Conservation (phyloP, 2,888 invertebrate species). For the Mermis nigrescens region DNA sequence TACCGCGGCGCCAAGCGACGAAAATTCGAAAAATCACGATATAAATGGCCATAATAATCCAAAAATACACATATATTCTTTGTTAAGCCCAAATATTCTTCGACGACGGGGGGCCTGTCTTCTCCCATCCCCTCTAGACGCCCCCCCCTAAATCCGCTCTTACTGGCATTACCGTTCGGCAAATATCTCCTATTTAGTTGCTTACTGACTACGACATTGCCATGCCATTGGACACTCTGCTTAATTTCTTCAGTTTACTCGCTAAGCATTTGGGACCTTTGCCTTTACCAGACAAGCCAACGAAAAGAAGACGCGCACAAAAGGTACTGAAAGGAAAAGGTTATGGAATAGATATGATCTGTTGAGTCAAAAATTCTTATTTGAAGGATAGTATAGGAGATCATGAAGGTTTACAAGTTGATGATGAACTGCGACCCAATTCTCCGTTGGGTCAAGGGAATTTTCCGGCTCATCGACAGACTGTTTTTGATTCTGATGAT, state of each 20-base stretch:
- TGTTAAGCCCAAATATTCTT: too few species aligned
- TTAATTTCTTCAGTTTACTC: constrained; percentile 30
- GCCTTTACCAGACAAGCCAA: neutral
- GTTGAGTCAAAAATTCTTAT: too few species aligned
- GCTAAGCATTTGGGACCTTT: constrained; percentile 19
- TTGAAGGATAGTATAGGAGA: constrained; percentile 17
- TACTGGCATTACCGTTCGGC: too few species aligned
- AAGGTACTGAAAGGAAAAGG: neutral
- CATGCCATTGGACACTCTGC: constrained; percentile 35
- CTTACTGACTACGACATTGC: constrained; percentile 37
- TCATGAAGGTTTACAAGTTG: constrained; percentile 8
- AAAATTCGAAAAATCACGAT: too few species aligned
- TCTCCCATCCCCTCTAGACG: too few species aligned
- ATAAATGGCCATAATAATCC: too few species aligned
- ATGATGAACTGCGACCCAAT: neutral
- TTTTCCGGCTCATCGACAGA: constrained; percentile 5
- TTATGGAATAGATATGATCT: too few species aligned
- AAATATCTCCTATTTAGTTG: constrained; percentile 34
- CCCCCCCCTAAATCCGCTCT: too few species aligned
- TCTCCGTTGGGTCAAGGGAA: constrained; percentile 9
- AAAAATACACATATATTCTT: too few species aligned
- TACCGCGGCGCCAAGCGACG: too few species aligned
- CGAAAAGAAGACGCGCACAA: neutral
- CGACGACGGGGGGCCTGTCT: too few species aligned
- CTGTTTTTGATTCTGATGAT: constrained; percentile 17